A percentile compares a stretch with the other conserved stretches of the same genome.
phyloP scores from a whole-genome alignment of 2,888 invertebrate genomes.

The Patella depressa region DNA sequence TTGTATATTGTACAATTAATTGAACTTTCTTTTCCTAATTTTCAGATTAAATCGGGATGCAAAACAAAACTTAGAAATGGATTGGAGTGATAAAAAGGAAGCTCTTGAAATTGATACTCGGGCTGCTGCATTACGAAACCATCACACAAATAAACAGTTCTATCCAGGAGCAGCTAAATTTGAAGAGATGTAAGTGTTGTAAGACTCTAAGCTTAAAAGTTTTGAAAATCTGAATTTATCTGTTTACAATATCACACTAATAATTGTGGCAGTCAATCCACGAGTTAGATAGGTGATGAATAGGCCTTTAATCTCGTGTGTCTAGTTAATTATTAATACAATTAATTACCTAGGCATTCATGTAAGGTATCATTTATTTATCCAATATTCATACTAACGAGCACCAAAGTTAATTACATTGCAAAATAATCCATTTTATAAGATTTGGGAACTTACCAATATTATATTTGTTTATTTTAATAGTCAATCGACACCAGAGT shows the following conservation, averaged over 20 bases:
- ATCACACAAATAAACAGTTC: slow-evolving; percentile 80
- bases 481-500: slow-evolving; percentile 86
- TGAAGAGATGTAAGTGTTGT: slow-evolving; percentile 78
- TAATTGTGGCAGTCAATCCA: no score
- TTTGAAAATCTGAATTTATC: no score
- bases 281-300: no score
- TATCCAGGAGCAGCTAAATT: slow-evolving; percentile 85
- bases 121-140: slow-evolving; percentile 80
- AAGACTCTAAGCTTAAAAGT: background rate
- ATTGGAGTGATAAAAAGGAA: slow-evolving; percentile 92
- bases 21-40: slow-evolving; percentile 2
- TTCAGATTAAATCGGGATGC: slow-evolving; percentile 81
- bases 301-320: no score
- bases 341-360: no score
- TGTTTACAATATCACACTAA: no score
- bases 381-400: no score
- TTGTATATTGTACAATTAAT: background rate
- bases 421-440: background rate
- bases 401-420: background rate
- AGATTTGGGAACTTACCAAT: background rate
- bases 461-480: slow-evolving; percentile 30
- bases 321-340: no score
- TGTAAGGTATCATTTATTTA: no score
- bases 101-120: slow-evolving; percentile 83
- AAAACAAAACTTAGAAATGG: slow-evolving; percentile 86